These are phyloP conservation scores for Coremacera marginata DNA, from an alignment of 2,888 invertebrate species.

Conservation along the genomic window DNA sequence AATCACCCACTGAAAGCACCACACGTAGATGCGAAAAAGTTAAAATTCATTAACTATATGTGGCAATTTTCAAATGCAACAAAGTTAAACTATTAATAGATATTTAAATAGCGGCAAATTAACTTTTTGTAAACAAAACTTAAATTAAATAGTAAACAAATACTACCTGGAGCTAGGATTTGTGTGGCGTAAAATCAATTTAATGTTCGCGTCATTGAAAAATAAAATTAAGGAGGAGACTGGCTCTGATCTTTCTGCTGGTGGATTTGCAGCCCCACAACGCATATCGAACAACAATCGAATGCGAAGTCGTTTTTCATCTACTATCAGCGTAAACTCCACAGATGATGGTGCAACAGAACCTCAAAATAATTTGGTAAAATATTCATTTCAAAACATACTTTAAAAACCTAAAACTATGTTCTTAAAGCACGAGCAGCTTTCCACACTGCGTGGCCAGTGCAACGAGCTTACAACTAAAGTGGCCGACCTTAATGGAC, in stretches of 20 bases:
- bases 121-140: no score
- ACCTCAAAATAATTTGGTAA: constrained; percentile 51
- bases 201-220: constrained; percentile 89
- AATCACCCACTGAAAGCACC: not conserved
- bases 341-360: constrained; percentile 56
- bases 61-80: no score
- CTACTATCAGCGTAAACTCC: constrained; percentile 64
- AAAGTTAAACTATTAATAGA: not conserved
- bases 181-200: not conserved
- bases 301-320: constrained; percentile 64
- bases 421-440: constrained; percentile 58
- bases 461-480: constrained; percentile 63
- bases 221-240: constrained; percentile 92
- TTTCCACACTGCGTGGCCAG: constrained; percentile 61
- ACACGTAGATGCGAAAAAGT: no score
- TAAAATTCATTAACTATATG: no score
- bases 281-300: constrained; percentile 60
- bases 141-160: constrained; percentile 17
- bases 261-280: constrained; percentile 47
- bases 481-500: constrained; percentile 57
- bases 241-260: constrained; percentile 78
- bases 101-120: not conserved
- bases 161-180: not conserved
- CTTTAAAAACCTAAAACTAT: constrained; percentile 1
- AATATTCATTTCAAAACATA: not conserved